Evolutionary conservation across 1,140 invertebrate genomes (phyloP), one percentile per base, ranked within the genome.

Genomic region (Thaumatotibia leucotreta): DNA sequence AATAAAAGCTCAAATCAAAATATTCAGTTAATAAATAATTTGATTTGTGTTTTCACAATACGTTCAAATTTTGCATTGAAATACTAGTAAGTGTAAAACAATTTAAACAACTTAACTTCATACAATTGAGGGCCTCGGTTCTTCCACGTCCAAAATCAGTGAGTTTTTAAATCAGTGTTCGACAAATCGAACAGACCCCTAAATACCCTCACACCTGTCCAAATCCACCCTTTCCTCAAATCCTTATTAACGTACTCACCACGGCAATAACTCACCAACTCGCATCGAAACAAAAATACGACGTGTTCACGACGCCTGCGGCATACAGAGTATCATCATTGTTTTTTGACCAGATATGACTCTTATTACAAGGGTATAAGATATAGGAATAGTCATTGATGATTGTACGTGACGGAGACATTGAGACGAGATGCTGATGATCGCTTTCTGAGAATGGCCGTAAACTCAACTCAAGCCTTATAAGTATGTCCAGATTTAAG

Each of bases 221-320:
- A 45, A 11, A 45, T 17, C 35, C 35, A 45, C 39, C 17, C 39
- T 17, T 45, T 45, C 39, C 39, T 9, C 17, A 45, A 45, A 45
- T 20, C 39, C 39, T 58, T 27, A 27, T 58, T 27, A 29, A 58
- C 52, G 23, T 58, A 58, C 50, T 24, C 22, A 8, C n/a, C n/a
- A 27, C 5, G 1, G 14, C 52, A 11, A 58, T 58, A 58, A 58
- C n/a, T 58, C 52, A 58, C 39, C n/a, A 58, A 58, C 29, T n/a
- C n/a, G 10, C 24, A 58, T 58, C n/a, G n/a, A 5, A 58, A 54
- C 50, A 4, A 54, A 58, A 31, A 58, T 52, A 58, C 52, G 52
- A 14, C 24, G n/a, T n/a, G n/a, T n/a, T 24, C 50, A 8, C 8
- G 9, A 54, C 52, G 52, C 23, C 10, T 1, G 11, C 29, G 4